These are phyloP conservation scores for Whitmania pigra DNA, from an alignment of 1,140 invertebrate species.

Conservation along the genomic window DNA sequence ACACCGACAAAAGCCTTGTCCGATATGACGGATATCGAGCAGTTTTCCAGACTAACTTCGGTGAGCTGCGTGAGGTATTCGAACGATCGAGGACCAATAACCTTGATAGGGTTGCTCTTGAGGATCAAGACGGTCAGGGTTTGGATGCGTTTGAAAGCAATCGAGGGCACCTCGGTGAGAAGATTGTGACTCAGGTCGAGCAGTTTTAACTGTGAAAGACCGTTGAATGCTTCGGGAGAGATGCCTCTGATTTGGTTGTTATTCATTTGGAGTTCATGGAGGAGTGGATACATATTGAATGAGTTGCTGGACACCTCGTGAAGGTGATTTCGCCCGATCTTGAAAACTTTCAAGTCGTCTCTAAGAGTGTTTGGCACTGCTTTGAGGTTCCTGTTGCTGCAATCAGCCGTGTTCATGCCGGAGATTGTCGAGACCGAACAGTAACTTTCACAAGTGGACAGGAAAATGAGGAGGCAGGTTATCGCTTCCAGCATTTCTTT, in stretches of 20 bases:
- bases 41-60: conserved; percentile 16
- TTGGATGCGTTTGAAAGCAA: background rate
- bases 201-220: background rate
- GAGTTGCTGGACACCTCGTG: background rate
- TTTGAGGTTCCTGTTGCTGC: conserved; percentile 13
- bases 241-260: background rate
- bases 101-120: conserved; percentile 8
- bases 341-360: conserved; percentile 15
- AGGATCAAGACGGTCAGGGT: background rate
- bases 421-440: conserved; percentile 11
- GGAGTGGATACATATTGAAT: conserved; percentile 11
- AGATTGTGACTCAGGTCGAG: conserved; percentile 8
- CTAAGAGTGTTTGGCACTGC: conserved; percentile 13
- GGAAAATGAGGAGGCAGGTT: background rate
- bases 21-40: background rate
- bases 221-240: conserved; percentile 1
- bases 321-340: conserved; percentile 3
- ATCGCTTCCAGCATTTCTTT: too few relatives aligned
- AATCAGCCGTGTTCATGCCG: conserved; percentile 10
- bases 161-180: background rate
- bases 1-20: background rate
- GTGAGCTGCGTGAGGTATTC: background rate
- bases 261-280: conserved; percentile 4
- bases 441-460: background rate
- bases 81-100: background rate